Conservation (phyloP, 2,888 invertebrate genomes). For the Chalcosyrphus nemorum region DNA sequence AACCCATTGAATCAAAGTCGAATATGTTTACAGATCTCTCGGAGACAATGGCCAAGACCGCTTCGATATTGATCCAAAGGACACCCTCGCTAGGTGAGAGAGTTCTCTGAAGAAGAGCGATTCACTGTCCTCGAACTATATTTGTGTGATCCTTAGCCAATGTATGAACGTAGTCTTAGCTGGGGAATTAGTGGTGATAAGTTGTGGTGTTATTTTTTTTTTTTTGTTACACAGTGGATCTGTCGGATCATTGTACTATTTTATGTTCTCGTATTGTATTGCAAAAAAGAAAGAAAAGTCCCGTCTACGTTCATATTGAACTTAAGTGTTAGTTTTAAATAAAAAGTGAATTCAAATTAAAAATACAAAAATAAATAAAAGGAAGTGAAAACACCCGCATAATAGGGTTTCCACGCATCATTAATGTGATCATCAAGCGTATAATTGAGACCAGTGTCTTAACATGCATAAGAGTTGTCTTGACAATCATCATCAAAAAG, state of each 20-base stretch:
- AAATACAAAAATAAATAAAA: constrained; percentile 11
- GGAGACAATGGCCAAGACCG: constrained; percentile 77
- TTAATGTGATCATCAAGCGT: constrained; percentile 52
- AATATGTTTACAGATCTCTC: constrained; percentile 74
- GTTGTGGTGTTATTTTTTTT: too few species aligned
- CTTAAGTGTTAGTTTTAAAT: constrained; percentile 38
- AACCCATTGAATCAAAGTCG: constrained; percentile 53
- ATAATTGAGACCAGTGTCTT: constrained; percentile 48
- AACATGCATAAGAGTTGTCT: constrained; percentile 17
- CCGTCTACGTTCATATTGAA: constrained; percentile 36
- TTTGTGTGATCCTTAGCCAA: constrained; percentile 35
- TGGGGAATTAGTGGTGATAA: constrained; percentile 19
- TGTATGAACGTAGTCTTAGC: constrained; percentile 10
- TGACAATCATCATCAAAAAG: constrained; percentile 50
- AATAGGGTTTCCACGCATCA: constrained; percentile 6
- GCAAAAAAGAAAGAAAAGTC: background rate
- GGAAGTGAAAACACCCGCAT: constrained; percentile 16
- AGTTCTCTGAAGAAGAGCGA: constrained; percentile 78
- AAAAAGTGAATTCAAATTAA: constrained; percentile 21
- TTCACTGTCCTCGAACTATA: background rate
- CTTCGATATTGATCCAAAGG: constrained; percentile 80
- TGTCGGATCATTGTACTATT: background rate
- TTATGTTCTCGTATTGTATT: constrained; percentile 24
- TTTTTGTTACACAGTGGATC: constrained; percentile 13
- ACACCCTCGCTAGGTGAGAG: constrained; percentile 81